Evolutionary conservation across 2,113 vertebrate genomes (phyloP), one percentile per base, ranked within the genome.

Genomic region (Aleadryas rufinucha): DNA sequence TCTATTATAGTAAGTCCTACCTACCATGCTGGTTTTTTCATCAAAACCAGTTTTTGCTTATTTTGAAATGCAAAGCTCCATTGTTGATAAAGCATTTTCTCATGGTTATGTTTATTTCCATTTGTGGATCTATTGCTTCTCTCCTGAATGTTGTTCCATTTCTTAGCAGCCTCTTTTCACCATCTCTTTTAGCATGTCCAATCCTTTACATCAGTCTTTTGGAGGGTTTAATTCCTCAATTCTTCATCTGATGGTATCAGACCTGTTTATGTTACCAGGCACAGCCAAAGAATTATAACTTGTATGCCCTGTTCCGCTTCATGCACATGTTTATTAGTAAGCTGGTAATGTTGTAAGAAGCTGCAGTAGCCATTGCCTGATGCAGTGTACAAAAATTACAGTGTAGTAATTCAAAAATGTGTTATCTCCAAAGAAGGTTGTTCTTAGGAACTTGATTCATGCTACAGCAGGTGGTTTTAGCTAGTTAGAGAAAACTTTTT

Each of bases 241-340:
- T 94, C 95, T 95, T 94, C 70, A 81, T 20, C 63, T 90, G 96
- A 94, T 88, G 42, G 11, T 97, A 96, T 97, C 94, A 95, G 82
- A 83, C 63, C 53, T 96, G 79, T 96, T 97, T 97, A 64, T 65
- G 91, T 94, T 93, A 85, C 84, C 54, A 81, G 91, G 89, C 83
- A 92, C 35, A 91, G 92, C 49, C 86, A 80, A 82, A 76, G 72
- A 96, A 95, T 97, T 97, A 91, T 85, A 95, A 96, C 74, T 82
- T 53, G 33, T 66, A 9, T 90, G 64, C 13, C 4, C 66, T 42
- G 95, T 97, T 97, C 96, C 6, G 0, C 90, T 95, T 90, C 88
- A 77, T 97, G 90, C 86, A 87, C 93, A 70, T 92, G 93, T 92
- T 97, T 97, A 96, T 96, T 97, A 92, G 90, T 87, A 53, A 95